A percentile compares a stretch with the other conserved stretches of the same genome.
These are phyloP conservation scores for Conus canariensis DNA, from an alignment of 2,888 invertebrate species.

Conservation along the genomic window DNA sequence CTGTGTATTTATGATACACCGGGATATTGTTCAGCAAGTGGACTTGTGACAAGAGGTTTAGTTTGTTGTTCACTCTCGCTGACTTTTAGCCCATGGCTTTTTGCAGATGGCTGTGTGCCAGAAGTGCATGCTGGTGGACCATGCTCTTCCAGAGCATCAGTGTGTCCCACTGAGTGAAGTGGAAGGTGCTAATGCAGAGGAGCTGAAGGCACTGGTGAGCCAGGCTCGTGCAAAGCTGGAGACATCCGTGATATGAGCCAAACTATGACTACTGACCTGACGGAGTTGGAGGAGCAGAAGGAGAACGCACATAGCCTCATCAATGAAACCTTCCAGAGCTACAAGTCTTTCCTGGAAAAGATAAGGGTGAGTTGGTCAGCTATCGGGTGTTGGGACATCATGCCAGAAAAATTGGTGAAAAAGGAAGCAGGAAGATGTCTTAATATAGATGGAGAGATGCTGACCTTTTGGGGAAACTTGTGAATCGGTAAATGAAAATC, in stretches of 20 bases:
- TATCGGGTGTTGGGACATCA: no score
- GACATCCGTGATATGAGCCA: constrained; percentile 88
- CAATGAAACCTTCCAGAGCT: constrained; percentile 79
- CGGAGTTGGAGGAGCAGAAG: constrained; percentile 91
- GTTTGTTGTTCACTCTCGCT: no score
- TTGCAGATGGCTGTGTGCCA: constrained; percentile 89
- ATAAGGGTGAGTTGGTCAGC: constrained; percentile 78
- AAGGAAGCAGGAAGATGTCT: no score
- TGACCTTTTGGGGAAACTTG: no score
- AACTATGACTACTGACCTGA: constrained; percentile 88
- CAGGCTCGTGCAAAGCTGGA: constrained; percentile 89
- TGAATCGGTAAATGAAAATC: no score
- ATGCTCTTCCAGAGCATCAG: constrained; percentile 89
- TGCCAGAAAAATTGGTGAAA: no score
- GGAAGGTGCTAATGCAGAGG: constrained; percentile 88
- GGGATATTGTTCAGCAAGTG: no score
- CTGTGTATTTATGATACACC: no score
- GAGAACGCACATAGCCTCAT: constrained; percentile 91
- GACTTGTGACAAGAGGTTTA: no score
- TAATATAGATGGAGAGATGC: no score
- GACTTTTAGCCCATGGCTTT: no score
- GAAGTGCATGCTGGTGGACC: constrained; percentile 90
- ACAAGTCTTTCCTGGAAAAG: constrained; percentile 88
- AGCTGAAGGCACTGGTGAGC: constrained; percentile 86
- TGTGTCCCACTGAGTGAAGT: constrained; percentile 90